Evolutionary conservation across 2,113 vertebrate species (phyloP).

Genomic region (Sinocyclocheilus rhinocerous): DNA sequence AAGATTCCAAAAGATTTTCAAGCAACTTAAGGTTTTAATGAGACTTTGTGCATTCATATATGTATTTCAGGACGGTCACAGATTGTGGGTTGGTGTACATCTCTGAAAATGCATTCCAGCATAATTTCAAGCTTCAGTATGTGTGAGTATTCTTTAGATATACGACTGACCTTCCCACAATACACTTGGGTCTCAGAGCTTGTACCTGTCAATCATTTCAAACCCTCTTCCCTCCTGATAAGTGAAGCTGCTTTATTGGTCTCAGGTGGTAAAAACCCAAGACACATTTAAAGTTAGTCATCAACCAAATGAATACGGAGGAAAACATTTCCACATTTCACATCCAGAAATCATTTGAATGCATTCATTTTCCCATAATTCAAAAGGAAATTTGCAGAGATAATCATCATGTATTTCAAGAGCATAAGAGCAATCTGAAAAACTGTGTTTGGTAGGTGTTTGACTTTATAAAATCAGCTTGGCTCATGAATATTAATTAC

Average conservation of each 20-base stretch:
- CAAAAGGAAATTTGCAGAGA: neutral
- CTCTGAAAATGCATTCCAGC: constrained; percentile 79
- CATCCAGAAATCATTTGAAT: neutral
- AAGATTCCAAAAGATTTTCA: neutral
- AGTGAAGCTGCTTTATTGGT: constrained; percentile 23
- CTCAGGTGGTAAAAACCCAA: constrained; percentile 30
- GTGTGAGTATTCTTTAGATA: constrained; percentile 81
- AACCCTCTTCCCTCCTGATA: constrained; percentile 13
- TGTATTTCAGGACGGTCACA: constrained; percentile 79
- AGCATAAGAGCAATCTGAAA: neutral
- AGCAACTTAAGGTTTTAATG: too few species aligned
- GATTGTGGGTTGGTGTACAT: constrained; percentile 80
- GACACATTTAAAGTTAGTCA: constrained; percentile 8
- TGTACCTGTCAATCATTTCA: constrained; percentile 47
- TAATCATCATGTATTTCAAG: neutral
- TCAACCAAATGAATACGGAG: neutral
- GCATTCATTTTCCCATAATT: neutral
- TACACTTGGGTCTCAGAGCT: constrained; percentile 34
- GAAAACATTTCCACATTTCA: neutral
- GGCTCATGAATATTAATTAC: neutral
- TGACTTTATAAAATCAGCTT: neutral
- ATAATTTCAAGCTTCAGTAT: constrained; percentile 82
- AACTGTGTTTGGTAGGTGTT: neutral
- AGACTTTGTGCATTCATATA: neutral
- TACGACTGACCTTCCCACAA: constrained; percentile 47